These are phyloP conservation scores for Drosophila falleni DNA, from an alignment of 2,888 invertebrate genomes.

Conservation along the genomic window DNA sequence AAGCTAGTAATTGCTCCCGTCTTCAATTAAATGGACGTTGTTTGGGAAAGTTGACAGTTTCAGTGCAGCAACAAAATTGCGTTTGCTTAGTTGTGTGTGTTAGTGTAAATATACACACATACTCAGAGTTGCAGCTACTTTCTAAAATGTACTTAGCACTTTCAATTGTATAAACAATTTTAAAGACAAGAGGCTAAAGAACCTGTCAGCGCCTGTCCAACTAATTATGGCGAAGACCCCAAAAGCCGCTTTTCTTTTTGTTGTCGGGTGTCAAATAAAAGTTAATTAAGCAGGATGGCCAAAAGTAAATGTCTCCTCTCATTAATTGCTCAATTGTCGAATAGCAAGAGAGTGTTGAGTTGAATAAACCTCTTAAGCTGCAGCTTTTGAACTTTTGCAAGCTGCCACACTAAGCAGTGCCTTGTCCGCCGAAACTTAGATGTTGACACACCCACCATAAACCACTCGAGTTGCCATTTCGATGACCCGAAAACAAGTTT, in stretches of 20 bases:
- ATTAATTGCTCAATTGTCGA: conserved; percentile 76
- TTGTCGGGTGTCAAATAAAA: conserved; percentile 25
- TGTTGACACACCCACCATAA: conserved; percentile 48
- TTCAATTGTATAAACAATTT: conserved; percentile 62
- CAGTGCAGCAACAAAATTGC: conserved; percentile 68
- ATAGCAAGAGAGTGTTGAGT: conserved; percentile 30
- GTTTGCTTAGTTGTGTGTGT: conserved; percentile 19
- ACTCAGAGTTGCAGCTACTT: conserved; percentile 54
- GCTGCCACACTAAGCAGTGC: conserved; percentile 9
- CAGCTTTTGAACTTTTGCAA: conserved; percentile 50
- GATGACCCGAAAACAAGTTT: conserved; percentile 47
- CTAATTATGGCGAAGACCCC: conserved; percentile 55
- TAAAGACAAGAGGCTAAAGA: conserved; percentile 36
- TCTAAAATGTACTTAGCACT: conserved; percentile 81
- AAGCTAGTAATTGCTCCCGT: conserved; percentile 42
- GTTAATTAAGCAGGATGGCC: conserved; percentile 54
- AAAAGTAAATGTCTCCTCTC: conserved; percentile 49
- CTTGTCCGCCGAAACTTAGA: neutral
- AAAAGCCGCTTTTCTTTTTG: conserved; percentile 39
- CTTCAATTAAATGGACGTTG: conserved; percentile 50
- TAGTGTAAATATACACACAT: conserved; percentile 2
- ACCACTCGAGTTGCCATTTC: conserved; percentile 51
- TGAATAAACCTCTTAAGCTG: conserved; percentile 55
- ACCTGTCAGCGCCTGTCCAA: conserved; percentile 54
- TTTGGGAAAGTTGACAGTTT: conserved; percentile 76